These are phyloP conservation scores for Sarcophaga peregrina DNA, from an alignment of 1,140 invertebrate genomes.

Conservation along the genomic window DNA sequence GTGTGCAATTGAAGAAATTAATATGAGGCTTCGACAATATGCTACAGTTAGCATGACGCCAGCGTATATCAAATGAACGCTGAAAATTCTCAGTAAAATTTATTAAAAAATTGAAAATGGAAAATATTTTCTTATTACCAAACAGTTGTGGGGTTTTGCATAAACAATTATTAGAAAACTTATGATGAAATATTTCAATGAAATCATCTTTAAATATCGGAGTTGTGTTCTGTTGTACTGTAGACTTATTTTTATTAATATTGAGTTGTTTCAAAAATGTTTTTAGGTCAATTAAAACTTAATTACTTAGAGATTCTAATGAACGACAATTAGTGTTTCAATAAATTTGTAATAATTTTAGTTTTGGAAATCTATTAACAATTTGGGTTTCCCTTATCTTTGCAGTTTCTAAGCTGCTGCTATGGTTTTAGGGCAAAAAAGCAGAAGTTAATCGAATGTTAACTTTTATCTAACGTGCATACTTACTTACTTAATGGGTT, in stretches of 20 bases:
- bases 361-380: too few species aligned
- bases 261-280: neutral
- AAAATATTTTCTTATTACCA: neutral
- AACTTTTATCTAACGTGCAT: too few species aligned
- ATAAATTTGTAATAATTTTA: too few species aligned
- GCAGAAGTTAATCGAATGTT: too few species aligned
- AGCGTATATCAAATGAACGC: slow-evolving; percentile 39
- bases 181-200: neutral
- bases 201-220: neutral
- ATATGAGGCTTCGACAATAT: neutral
- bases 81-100: slow-evolving; percentile 35
- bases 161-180: neutral
- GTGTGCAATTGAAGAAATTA: neutral
- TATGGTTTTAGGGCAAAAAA: too few species aligned
- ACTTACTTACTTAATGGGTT: too few species aligned
- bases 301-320: too few species aligned
- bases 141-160: neutral
- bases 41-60: neutral
- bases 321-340: too few species aligned
- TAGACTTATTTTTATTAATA: neutral
- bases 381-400: too few species aligned
- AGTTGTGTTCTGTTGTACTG: neutral
- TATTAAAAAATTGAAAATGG: neutral
- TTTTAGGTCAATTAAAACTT: slow-evolving; percentile 32
- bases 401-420: too few species aligned